Percentiles rank a stretch among this genome's conserved stretches.
Evolutionary conservation across 2,797 vertebrate species (phyloP).

Genomic region (Bryconaethiops microstoma): DNA sequence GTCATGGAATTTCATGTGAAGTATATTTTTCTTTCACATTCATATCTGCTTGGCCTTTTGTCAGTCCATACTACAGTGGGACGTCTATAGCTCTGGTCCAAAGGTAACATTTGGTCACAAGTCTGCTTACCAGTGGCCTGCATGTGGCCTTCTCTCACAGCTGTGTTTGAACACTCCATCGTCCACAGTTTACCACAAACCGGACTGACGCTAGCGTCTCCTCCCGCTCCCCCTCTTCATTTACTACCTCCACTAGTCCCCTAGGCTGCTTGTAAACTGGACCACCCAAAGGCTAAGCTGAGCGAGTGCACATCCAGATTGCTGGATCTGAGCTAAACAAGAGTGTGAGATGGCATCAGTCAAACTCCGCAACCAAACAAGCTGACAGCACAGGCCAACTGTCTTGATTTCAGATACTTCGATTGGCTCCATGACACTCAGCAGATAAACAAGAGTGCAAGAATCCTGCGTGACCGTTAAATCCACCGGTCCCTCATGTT

Average conservation of each 20-base stretch:
- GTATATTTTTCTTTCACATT: not conserved
- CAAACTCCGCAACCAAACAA: not conserved
- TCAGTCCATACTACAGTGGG: not conserved
- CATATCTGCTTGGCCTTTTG: not conserved
- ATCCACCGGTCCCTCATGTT: not conserved
- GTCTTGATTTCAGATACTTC: not conserved
- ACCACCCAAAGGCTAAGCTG: slow-evolving; percentile 45
- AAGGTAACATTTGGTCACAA: slow-evolving; percentile 27
- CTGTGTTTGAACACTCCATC: slow-evolving; percentile 56
- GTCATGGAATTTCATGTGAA: not conserved
- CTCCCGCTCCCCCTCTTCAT: not conserved
- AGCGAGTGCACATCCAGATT: not conserved
- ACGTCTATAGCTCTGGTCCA: not conserved
- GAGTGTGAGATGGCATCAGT: slow-evolving; percentile 15
- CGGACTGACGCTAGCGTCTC: slow-evolving; percentile 1
- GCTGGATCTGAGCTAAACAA: slow-evolving; percentile 23
- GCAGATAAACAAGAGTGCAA: not conserved
- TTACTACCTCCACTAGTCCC: slow-evolving; percentile 28
- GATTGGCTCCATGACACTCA: not conserved
- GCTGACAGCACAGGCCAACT: not conserved
- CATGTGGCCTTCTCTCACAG: slow-evolving; percentile 49
- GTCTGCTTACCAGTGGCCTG: slow-evolving; percentile 30
- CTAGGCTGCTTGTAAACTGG: slow-evolving; percentile 33
- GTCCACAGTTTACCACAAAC: slow-evolving; percentile 54
- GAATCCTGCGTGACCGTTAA: not conserved